Evolutionary conservation across 2,113 vertebrate species (phyloP).

Genomic region (Dasypus novemcinctus): DNA sequence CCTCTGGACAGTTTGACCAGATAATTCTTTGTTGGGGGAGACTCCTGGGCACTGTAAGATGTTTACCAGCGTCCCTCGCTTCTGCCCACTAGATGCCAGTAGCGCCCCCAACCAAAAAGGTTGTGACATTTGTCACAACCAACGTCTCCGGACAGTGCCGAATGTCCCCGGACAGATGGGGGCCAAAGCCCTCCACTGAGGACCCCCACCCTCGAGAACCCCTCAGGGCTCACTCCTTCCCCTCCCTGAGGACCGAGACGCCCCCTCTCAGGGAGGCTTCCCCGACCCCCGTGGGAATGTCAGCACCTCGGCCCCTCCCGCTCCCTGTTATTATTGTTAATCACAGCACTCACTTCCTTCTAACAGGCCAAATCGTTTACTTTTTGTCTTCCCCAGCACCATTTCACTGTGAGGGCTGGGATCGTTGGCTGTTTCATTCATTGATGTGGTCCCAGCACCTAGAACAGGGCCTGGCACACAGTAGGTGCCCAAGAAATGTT

Average conservation of each 20-base stretch:
- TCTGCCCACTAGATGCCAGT: not conserved
- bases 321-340: not conserved
- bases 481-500: not conserved
- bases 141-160: not conserved
- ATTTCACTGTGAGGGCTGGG: not conserved
- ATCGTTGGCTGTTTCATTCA: not conserved
- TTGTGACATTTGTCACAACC: not conserved
- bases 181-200: not conserved
- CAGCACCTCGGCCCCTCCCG: not conserved
- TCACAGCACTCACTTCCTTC: not conserved
- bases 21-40: not conserved
- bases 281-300: not conserved
- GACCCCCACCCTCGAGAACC: not conserved
- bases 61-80: not conserved
- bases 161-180: not conserved
- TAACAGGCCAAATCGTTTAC: not conserved
- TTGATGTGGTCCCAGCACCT: not conserved
- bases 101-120: not conserved
- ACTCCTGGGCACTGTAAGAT: rapidly evolving
- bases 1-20: not conserved
- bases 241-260: not conserved
- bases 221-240: rapidly evolving
- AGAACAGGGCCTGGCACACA: not conserved
- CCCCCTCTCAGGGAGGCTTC: not conserved
- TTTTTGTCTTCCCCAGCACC: not conserved